Base-by-base conservation (phyloP, 2,888 invertebrate genomes). In the Ptilodon capucinus region DNA sequence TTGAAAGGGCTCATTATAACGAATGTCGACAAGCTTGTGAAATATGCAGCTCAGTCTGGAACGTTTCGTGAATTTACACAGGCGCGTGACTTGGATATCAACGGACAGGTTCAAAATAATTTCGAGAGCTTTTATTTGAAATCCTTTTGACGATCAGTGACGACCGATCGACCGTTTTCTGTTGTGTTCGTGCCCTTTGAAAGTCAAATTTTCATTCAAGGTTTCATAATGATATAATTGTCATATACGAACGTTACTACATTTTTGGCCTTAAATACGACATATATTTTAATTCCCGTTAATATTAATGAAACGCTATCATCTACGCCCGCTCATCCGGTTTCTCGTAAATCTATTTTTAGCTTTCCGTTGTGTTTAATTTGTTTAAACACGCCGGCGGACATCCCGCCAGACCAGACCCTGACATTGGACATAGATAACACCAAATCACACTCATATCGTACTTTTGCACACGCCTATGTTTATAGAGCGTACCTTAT, bases 1-100 rank as follows among this genome's bases (percentile, higher is more conserved):
- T 39, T 42, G 42, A 14, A 42, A 32, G 30, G 9, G 34, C 23
- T 49, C 41, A 46, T 57, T 57, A 61, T 46, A 52, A 57, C 30
- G 18, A 39, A 17, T 4, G 34, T 21, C 39, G 17, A 52, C 36
- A 34, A 51, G 17, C 17, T 21, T 21, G 9, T 25, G 30, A 40
- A 17, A 18, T 40, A 40, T 35, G 35, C 42, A 21, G 19, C 13
- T 8, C 6, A 17, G 11, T 17, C 35, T 17, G 35, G 16, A 35
- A 35, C 35, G 11, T 17, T 17, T 14, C 18, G 14, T 30, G 32
- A 32, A 32, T 32, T 32, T 13, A 8, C 32, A 32, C 32, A 1
- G 28, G 14, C 4, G 6, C 14, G 32, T 32, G 32, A 32, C 32
- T 32, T 32, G 32, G 14, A n/a, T 28, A 28, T 28, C 28, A 28